These are phyloP conservation scores for Ophiodon elongatus DNA, from an alignment of 2,113 vertebrate species.

Conservation along the genomic window DNA sequence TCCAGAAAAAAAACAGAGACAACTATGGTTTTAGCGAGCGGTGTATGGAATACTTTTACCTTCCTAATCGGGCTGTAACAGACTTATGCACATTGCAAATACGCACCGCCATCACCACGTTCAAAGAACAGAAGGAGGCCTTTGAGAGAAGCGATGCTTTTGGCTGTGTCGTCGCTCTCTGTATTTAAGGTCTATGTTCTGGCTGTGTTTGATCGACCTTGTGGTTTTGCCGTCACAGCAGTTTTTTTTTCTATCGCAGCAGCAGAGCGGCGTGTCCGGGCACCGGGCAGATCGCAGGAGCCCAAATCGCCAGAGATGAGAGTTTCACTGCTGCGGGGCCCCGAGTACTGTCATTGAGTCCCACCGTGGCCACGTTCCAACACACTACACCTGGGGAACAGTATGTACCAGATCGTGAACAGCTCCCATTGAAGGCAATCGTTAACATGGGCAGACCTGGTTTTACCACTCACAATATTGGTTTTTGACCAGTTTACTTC, in stretches of 20 bases:
- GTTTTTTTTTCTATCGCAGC: not conserved
- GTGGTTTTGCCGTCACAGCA: slow-evolving; percentile 9
- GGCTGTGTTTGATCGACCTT: not conserved
- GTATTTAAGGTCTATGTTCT: not conserved
- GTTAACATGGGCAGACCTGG: not conserved
- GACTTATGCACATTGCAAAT: not conserved
- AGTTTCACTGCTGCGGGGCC: not conserved
- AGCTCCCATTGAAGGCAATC: not conserved
- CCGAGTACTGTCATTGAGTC: not conserved
- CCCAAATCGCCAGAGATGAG: not conserved
- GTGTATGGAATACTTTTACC: not conserved
- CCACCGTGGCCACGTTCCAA: not conserved
- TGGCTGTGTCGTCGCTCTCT: not conserved
- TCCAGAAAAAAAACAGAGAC: slow-evolving; percentile 10
- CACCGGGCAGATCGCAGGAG: not conserved
- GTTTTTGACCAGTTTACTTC: not conserved
- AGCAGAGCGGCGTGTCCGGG: not conserved
- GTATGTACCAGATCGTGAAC: not conserved
- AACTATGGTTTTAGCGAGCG: not conserved
- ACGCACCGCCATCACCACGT: not conserved
- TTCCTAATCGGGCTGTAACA: not conserved
- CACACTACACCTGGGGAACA: not conserved
- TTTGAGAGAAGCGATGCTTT: not conserved
- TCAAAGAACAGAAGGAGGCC: not conserved
- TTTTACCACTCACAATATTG: not conserved